Evolutionary conservation across 2,888 invertebrate species (phyloP).

Genomic region (Zootermopsis nevadensis): DNA sequence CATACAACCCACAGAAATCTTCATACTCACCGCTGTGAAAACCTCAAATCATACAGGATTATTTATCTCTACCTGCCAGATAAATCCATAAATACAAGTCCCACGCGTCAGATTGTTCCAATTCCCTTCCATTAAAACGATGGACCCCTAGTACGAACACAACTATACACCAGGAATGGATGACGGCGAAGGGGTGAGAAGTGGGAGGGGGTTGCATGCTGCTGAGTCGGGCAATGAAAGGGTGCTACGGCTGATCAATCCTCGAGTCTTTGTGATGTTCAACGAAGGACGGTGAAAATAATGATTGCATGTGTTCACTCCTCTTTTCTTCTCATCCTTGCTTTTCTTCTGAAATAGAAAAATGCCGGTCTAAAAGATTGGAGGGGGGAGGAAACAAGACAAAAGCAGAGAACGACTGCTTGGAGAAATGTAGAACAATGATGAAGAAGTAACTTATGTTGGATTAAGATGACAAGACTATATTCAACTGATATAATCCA

Average conservation of each 20-base stretch:
- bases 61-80: no score
- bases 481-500: constrained; percentile 12
- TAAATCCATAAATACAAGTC: no score
- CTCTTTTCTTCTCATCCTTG: neutral
- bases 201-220: constrained; percentile 11
- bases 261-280: constrained; percentile 24
- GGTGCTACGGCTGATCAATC: constrained; percentile 18
- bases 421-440: neutral
- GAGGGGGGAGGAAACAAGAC: neutral
- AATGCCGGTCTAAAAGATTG: neutral
- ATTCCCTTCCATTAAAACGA: neutral
- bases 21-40: no score
- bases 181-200: neutral
- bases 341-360: constrained; percentile 3
- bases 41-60: no score
- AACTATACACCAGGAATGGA: neutral
- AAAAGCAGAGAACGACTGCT: neutral
- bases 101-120: neutral
- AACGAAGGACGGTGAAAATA: neutral
- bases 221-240: neutral
- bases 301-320: neutral
- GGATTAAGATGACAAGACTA: constrained; percentile 10
- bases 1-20: no score
- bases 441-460: neutral
- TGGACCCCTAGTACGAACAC: neutral